Conservation (phyloP, 2,888 invertebrate species). For the Liopterus haemorrhoidalis region DNA sequence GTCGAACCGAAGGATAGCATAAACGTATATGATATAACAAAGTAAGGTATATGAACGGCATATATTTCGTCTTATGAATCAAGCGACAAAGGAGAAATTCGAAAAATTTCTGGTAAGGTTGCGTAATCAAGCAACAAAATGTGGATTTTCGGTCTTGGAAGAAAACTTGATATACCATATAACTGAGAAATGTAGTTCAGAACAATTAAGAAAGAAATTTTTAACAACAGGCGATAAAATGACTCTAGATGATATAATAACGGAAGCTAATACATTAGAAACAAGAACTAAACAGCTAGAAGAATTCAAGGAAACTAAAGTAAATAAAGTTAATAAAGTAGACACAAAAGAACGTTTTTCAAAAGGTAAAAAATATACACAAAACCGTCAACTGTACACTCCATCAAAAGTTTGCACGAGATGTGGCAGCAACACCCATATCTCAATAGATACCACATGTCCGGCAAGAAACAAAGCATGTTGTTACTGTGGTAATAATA, state of each 20-base stretch:
- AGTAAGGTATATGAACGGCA: conserved; percentile 17
- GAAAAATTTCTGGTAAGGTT: conserved; percentile 36
- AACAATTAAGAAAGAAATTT: no score
- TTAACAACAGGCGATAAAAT: no score
- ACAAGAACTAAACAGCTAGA: no score
- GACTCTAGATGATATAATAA: no score
- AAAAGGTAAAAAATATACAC: no score
- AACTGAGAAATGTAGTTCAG: no score
- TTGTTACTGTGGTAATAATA: conserved; percentile 28
- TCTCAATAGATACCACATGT: conserved; percentile 22
- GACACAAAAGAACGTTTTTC: no score
- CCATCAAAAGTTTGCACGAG: conserved; percentile 23
- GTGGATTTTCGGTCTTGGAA: conserved; percentile 22
- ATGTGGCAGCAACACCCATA: conserved; percentile 26
- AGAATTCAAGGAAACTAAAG: no score
- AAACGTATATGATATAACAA: conserved; percentile 27
- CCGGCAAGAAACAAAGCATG: conserved; percentile 31
- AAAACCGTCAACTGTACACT: no score
- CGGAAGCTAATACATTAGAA: no score
- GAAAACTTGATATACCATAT: conserved; percentile 33
- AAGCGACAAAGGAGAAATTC: conserved; percentile 35
- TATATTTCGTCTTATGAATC: conserved; percentile 33
- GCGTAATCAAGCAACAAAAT: conserved; percentile 25
- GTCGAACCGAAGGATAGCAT: conserved; percentile 14
- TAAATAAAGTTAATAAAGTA: no score